phyloP scores from a whole-genome alignment of 1,140 invertebrate species.

The Rhopalosiphum padi region DNA sequence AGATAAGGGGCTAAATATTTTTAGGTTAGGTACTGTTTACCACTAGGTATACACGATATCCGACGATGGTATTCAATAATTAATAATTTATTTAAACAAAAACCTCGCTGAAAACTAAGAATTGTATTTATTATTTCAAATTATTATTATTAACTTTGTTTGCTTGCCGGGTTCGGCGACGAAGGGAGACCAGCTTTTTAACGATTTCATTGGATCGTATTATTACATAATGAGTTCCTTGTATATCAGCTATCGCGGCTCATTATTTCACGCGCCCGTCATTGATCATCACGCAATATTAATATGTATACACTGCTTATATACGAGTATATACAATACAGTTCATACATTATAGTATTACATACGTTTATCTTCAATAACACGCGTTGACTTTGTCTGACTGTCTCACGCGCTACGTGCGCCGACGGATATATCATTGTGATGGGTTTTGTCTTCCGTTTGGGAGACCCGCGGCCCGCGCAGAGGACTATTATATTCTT shows the following conservation, averaged over 20 bases:
- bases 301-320: neutral
- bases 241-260: neutral
- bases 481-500: neutral
- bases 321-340: neutral
- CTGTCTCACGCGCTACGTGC: neutral
- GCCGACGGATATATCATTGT: neutral
- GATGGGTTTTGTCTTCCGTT: neutral
- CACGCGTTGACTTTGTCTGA: neutral
- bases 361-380: too few relatives aligned
- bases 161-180: too few relatives aligned
- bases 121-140: too few relatives aligned
- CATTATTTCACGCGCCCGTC: neutral
- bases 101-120: neutral
- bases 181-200: too few relatives aligned
- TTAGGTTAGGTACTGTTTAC: neutral
- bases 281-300: neutral
- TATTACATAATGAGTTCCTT: neutral
- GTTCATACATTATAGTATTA: neutral
- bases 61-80: neutral
- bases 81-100: neutral
- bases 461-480: neutral
- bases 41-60: neutral
- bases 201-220: neutral
- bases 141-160: neutral
- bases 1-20: neutral